Base-by-base conservation (phyloP, 2,888 invertebrate species). In the Keiferia lycopersicella region DNA sequence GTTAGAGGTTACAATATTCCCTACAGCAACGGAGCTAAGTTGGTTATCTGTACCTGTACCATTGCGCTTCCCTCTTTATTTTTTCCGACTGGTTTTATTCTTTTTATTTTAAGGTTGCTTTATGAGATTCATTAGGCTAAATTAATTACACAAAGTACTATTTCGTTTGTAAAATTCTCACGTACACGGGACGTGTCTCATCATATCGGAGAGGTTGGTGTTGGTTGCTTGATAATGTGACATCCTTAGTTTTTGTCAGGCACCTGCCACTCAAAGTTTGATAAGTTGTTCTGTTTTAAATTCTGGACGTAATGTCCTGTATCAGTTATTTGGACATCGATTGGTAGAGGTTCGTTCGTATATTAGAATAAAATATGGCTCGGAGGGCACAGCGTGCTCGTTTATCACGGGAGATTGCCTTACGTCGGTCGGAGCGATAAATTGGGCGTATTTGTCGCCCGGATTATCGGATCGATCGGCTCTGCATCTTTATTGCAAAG, bases 51-150 rank as follows among this genome's bases (percentile, higher is more conserved):
- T 71, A 72, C 69, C 72, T 67, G 64, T 68, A 67, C 67, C 67
- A 69, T 73, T 75, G 69, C 69, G 67, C 71, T 72, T 72, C 68
- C 66, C 72, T 73, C 68, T 71, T n/a, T 73, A 71, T 74, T 74
- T 41, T 75, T 73, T 73, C 72, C 74, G 72, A 70, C 70, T 68
- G 67, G 68, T 74, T 72, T 74, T 75, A 70, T 20, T 73, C 69
- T 72, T 71, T 74, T 78, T 79, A 68, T 73, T 51, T 73, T 67
- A 65, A 48, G 68, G 72, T 64, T 68, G 69, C 69, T 69, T 75
- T 71, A 73, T 68, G 72, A 75, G 72, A 72, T 77, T 77, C 68
- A 72, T 73, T 73, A 73, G 67, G 66, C 66, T 68, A 72, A 78
- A 76, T 77, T 75, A 75, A 74, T 76, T 74, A 72, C 65, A 30